phyloP scores from a whole-genome alignment of 1,140 invertebrate species.

The Grapholita molesta region DNA sequence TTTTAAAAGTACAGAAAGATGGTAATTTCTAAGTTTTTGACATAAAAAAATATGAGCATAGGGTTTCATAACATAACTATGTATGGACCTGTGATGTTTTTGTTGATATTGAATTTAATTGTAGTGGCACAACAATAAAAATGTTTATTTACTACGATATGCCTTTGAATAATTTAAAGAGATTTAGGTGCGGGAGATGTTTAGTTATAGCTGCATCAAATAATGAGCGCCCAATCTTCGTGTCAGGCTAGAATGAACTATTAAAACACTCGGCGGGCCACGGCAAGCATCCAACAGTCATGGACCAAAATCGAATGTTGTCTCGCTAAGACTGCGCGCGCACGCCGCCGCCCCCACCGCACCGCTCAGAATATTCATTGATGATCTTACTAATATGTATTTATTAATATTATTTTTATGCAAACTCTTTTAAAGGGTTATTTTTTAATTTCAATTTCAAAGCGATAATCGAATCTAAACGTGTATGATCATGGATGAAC shows the following conservation, averaged over 20 bases:
- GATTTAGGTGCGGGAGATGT: neutral
- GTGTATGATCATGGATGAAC: neutral
- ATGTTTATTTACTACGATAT: no score
- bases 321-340: slow-evolving; percentile 69
- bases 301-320: slow-evolving; percentile 79
- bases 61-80: no score
- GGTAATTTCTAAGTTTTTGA: no score
- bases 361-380: slow-evolving; percentile 67
- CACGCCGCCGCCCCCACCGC: slow-evolving; percentile 54
- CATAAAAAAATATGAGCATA: no score
- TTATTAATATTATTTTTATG: slow-evolving; percentile 34
- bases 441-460: neutral
- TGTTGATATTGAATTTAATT: no score
- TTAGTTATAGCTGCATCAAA: slow-evolving; percentile 28
- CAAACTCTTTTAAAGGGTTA: slow-evolving; percentile 30
- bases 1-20: no score
- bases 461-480: neutral
- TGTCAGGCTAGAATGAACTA: slow-evolving; percentile 68
- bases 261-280: slow-evolving; percentile 67
- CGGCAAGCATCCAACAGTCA: slow-evolving; percentile 76
- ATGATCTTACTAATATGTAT: slow-evolving; percentile 67
- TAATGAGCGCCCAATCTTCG: slow-evolving; percentile 41
- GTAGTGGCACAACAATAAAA: no score
- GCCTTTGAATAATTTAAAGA: neutral
- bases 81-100: no score